These are phyloP conservation scores for Alethe diademata DNA, from an alignment of 2,113 vertebrate genomes.

Conservation along the genomic window DNA sequence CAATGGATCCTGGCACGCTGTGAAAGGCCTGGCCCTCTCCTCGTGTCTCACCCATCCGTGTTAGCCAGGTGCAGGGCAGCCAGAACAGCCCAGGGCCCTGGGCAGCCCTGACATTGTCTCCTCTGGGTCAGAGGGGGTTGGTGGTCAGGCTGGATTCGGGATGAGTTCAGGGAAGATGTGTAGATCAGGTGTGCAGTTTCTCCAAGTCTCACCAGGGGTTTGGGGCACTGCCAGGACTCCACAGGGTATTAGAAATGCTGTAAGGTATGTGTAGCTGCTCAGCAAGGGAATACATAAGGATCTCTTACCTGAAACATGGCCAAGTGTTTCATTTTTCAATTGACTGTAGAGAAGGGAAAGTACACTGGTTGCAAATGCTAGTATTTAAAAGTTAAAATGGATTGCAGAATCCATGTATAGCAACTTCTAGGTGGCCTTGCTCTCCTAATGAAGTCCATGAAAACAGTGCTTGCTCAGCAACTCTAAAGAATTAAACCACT, in stretches of 20 bases:
- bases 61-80: not conserved
- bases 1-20: not conserved
- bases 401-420: not conserved
- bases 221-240: not conserved
- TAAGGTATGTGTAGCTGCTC: not conserved
- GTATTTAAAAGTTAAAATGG: not conserved
- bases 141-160: not conserved
- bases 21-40: not conserved
- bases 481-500: not conserved
- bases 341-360: not conserved
- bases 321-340: not conserved
- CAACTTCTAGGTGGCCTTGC: not conserved
- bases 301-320: not conserved
- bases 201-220: not conserved
- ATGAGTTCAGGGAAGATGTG: not conserved
- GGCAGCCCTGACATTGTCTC: not conserved
- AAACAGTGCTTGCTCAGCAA: not conserved
- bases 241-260: not conserved
- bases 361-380: not conserved
- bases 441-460: not conserved
- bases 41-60: accelerated
- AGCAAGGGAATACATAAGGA: not conserved
- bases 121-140: not conserved
- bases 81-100: not conserved
- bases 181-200: not conserved